Base-by-base conservation (phyloP, 2,797 vertebrate genomes). In the Platyrinchus mystaceus region DNA sequence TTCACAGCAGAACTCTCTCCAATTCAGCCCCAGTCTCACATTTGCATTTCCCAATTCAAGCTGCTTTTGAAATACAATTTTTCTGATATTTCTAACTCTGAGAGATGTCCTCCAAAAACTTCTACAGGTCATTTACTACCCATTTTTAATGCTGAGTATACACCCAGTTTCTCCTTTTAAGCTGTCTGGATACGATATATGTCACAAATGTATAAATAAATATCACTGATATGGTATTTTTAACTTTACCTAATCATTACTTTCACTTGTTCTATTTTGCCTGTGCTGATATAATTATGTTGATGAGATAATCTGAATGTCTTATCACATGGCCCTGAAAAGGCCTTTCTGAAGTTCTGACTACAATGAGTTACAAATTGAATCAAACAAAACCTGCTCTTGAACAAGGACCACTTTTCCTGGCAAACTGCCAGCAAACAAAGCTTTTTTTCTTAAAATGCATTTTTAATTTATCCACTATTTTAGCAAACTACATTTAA, bases 101-200 rank as follows among this genome's bases (percentile, higher is more conserved):
- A 44, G 44, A 73, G 43, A 52, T 24, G 9, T 14, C 56, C 68
- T 43, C 67, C 17, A 28, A 46, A 41, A 67, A 28, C 11, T 46
- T 62, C 59, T 1, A 0, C 1, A 59, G 37, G 24, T 28, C 2
- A 0, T 18, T 28, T 1, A 5, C 15, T 27, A 7, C 28, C 52
- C 36, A 32, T 30, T 8, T 50, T 20, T 19, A 46, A 53, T 12
- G 26, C 7, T 15, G 41, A 69, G 36, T 39, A 63, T 47, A 32
- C 16, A 82, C 10, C 53, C 47, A 56, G 46, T 28, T 64, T 77
- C 36, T 17, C 84, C 71, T 60, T 52, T n/a, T 16, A 58, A 34
- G 50, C 24, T 64, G 47, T 50, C 7, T 32, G 58, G 22, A 8
- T 50, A 32, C 10, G 41, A 3, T 23, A 39, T 12, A 32, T 44